Percentiles rank a stretch among this genome's conserved stretches.
These are phyloP conservation scores for Leptatherina wallacei DNA, from an alignment of 2,797 vertebrate species.

Conservation along the genomic window DNA sequence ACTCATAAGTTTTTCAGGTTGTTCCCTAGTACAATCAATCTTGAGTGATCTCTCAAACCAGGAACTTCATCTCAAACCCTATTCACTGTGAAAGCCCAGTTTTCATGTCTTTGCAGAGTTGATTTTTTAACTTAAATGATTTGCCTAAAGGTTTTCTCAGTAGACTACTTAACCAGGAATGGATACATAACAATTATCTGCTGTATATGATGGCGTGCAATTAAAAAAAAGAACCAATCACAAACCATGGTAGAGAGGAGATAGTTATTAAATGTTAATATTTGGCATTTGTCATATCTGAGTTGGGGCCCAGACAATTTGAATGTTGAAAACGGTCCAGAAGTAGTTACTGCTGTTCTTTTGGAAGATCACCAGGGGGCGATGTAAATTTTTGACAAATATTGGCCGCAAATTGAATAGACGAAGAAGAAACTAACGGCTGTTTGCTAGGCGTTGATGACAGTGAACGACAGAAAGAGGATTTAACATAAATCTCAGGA, in stretches of 20 bases:
- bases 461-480: neutral
- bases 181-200: neutral
- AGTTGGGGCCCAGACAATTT: neutral
- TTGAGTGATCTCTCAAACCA: neutral
- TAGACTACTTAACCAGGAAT: neutral
- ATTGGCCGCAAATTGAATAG: neutral
- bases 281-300: no score
- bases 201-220: neutral
- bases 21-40: neutral
- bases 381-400: neutral
- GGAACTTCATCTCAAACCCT: neutral
- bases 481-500: neutral
- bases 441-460: slow-evolving; percentile 38
- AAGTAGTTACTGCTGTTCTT: fast-evolving
- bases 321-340: neutral
- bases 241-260: neutral
- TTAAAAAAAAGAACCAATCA: neutral
- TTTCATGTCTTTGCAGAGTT: slow-evolving; percentile 4
- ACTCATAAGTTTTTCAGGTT: neutral
- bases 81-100: neutral
- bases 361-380: slow-evolving; percentile 1
- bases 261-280: no score
- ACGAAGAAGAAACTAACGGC: slow-evolving; percentile 37
- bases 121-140: neutral
- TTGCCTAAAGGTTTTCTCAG: neutral